Evolutionary conservation across 92 coral and sea anemone genomes (phyloP), one percentile per base, ranked within the genome.

Genomic region (Desmophyllum pertusum): DNA sequence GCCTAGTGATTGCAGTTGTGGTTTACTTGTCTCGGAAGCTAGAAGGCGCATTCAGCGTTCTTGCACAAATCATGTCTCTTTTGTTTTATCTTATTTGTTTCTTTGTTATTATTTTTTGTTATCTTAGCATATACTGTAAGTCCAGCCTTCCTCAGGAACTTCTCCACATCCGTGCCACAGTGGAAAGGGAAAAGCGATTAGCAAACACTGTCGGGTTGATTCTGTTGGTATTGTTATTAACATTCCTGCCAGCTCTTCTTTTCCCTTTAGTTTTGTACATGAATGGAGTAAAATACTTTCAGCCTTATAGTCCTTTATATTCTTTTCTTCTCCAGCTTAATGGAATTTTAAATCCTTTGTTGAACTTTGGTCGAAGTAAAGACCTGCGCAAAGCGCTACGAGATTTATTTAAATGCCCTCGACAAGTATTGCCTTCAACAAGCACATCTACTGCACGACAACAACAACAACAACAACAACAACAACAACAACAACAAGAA

Each of bases 291-390:
- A 6, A 17, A 29, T 45, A 30, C 6, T 3, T 29, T 27, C 41
- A 3, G 3, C 19, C 41, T 17, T 48, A 31, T 30, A 3, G 5
- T 10, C 46, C 42, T 1, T 35, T 43, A 38, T 30, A 15, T 23
- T 11, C 7, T 50, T 48, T 75, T 23, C 63, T 48, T 30, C 23
- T 75, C 27, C 42, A 46, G n/a, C n/a, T n/a, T n/a, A n/a, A n/a
- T n/a, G n/a, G n/a, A n/a, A n/a, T n/a, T n/a, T n/a, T n/a, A n/a
- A n/a, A n/a, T n/a, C n/a, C n/a, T n/a, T n/a, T n/a, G n/a, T n/a
- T n/a, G n/a, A n/a, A n/a, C n/a, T n/a, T 75, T 75, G 63, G 79
- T 29, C 39, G 79, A 51, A 75, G 14, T 41, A 75, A 52, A 75
- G 45, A 30, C 5, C 46, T 75, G 65, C 79, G 43, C 7, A 75